Evolutionary conservation across 30 jellyfish, hydroid and myxozoan species (phyloP).

Genomic region (Aurelia coerulea): DNA sequence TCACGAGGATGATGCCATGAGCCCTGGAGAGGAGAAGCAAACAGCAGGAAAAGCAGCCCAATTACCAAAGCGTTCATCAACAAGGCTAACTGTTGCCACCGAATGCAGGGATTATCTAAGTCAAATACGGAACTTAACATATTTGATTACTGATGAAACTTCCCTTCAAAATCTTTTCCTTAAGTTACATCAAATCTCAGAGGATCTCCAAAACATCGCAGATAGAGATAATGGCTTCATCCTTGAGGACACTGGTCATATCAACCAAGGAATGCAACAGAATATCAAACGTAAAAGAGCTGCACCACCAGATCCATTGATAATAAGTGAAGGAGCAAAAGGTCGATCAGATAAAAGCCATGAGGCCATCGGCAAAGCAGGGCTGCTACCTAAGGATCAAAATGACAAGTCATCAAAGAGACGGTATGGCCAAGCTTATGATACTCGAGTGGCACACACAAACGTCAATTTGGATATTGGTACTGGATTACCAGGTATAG

Average conservation of each 20-base stretch:
- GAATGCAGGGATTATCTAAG: slow-evolving; percentile 38
- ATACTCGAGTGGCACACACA: slow-evolving; percentile 30
- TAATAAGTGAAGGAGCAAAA: background rate
- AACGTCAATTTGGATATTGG: slow-evolving; percentile 16
- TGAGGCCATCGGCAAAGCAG: slow-evolving; percentile 1
- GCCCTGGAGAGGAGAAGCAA: slow-evolving; percentile 15
- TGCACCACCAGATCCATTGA: slow-evolving; percentile 8
- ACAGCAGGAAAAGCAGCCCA: background rate
- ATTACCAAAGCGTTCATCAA: slow-evolving; percentile 1
- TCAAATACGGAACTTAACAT: slow-evolving; percentile 43
- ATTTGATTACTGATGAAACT: slow-evolving; percentile 7
- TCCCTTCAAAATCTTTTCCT: background rate
- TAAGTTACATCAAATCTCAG: slow-evolving; percentile 2
- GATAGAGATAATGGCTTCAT: slow-evolving; percentile 51
- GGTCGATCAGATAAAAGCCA: slow-evolving; percentile 2
- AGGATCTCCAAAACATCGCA: slow-evolving; percentile 25
- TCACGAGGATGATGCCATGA: slow-evolving; percentile 2
- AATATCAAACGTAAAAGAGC: slow-evolving; percentile 4
- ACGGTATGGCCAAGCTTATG: slow-evolving; percentile 33
- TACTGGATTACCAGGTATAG: slow-evolving; percentile 15
- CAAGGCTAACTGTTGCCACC: slow-evolving; percentile 16
- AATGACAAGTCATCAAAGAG: slow-evolving; percentile 7
- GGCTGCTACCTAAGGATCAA: slow-evolving; percentile 2
- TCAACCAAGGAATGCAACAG: background rate
- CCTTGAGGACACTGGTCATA: slow-evolving; percentile 22